Evolutionary conservation across 30 jellyfish, hydroid and myxozoan genomes (phyloP).

Genomic region (Aurelia aurita): DNA sequence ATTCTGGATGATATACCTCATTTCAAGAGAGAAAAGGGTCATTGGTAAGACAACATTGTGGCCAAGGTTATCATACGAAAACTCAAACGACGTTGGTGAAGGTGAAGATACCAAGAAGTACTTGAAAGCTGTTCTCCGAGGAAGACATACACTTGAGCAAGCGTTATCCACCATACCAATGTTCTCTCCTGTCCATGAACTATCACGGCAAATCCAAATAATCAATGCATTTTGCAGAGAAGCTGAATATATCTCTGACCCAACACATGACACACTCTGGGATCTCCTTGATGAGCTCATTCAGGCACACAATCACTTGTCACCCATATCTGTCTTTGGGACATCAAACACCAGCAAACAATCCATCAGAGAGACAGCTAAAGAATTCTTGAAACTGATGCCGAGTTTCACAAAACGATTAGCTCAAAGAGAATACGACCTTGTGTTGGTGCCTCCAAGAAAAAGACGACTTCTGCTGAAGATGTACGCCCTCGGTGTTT

Average conservation of each 20-base stretch:
- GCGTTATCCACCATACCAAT: slow-evolving; percentile 86
- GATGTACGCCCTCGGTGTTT: slow-evolving; percentile 91
- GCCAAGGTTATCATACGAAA: slow-evolving; percentile 91
- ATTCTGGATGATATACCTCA: slow-evolving; percentile 74
- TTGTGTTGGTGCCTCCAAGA: slow-evolving; percentile 76
- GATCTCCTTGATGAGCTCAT: slow-evolving; percentile 93
- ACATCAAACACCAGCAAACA: slow-evolving; percentile 87
- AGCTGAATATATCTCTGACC: slow-evolving; percentile 87
- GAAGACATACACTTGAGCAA: slow-evolving; percentile 86
- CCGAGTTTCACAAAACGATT: slow-evolving; percentile 86
- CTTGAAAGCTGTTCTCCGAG: slow-evolving; percentile 88
- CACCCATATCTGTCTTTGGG: slow-evolving; percentile 93
- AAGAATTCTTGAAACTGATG: slow-evolving; percentile 84
- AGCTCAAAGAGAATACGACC: slow-evolving; percentile 91
- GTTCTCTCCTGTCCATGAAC: slow-evolving; percentile 96
- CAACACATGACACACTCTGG: slow-evolving; percentile 97
- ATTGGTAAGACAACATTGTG: slow-evolving; percentile 75
- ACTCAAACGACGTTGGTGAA: slow-evolving; percentile 79
- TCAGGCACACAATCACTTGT: slow-evolving; percentile 91
- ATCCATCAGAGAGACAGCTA: slow-evolving; percentile 86
- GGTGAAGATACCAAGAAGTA: slow-evolving; percentile 88
- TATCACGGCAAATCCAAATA: slow-evolving; percentile 85
- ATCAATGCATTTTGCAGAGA: slow-evolving; percentile 96
- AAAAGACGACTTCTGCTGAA: slow-evolving; percentile 85
- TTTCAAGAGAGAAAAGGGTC: slow-evolving; percentile 61